phyloP scores from a whole-genome alignment of 2,888 invertebrate species.

The Chromoteleia sp. region DNA sequence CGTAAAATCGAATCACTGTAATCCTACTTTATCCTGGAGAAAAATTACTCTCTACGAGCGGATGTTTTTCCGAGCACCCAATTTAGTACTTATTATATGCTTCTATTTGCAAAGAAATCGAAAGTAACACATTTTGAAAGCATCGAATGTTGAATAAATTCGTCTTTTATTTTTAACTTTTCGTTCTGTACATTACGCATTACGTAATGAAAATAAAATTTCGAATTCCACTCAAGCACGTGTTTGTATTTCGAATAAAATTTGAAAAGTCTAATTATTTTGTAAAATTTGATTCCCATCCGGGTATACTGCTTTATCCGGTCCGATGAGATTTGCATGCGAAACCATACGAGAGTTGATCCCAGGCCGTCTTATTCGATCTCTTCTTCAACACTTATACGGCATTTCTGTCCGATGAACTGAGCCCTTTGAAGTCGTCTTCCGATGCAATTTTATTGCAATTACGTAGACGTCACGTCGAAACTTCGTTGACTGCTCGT shows the following conservation, averaged over 20 bases:
- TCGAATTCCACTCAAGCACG: neutral
- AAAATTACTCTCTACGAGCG: too few relatives aligned
- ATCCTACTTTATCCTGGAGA: neutral
- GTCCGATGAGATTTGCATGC: conserved; percentile 44
- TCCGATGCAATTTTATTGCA: conserved; percentile 51
- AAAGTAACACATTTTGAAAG: too few relatives aligned
- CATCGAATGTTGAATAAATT: too few relatives aligned
- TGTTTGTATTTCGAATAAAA: neutral
- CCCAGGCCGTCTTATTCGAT: conserved; percentile 33
- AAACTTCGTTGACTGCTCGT: conserved; percentile 13
- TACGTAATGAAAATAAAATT: too few relatives aligned
- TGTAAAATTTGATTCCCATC: conserved; percentile 15
- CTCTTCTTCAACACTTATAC: conserved; percentile 61
- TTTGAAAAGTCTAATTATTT: conserved; percentile 9
- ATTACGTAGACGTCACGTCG: conserved; percentile 23
- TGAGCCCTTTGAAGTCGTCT: conserved; percentile 49
- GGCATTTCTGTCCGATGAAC: conserved; percentile 45
- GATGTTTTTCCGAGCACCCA: too few relatives aligned
- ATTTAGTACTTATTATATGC: too few relatives aligned
- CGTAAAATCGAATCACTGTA: neutral
- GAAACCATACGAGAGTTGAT: conserved; percentile 50
- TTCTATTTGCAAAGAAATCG: too few relatives aligned
- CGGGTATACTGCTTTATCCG: neutral
- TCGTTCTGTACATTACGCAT: too few relatives aligned
- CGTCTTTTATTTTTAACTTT: too few relatives aligned